phyloP scores from a whole-genome alignment of 2,888 invertebrate genomes.

The Epinotia nisella region DNA sequence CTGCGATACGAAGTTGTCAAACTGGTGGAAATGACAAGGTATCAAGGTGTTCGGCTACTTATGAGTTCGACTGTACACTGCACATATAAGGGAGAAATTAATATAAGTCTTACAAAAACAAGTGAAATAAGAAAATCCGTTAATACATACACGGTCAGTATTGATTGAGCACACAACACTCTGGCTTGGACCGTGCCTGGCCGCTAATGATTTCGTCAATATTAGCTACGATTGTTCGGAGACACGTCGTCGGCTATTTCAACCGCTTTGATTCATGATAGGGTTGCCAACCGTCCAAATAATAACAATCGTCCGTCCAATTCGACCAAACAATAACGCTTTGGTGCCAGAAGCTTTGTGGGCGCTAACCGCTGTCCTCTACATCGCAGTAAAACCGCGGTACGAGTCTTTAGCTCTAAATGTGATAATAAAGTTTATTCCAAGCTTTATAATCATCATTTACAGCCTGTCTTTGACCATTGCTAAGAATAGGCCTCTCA shows the following conservation, averaged over 20 bases:
- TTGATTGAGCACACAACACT: constrained; percentile 12
- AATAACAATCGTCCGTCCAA: neutral
- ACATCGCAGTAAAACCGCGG: too few relatives aligned
- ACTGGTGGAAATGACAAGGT: too few relatives aligned
- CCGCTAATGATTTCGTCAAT: constrained; percentile 20
- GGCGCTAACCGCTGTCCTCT: too few relatives aligned
- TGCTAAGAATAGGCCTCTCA: too few relatives aligned
- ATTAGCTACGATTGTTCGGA: constrained; percentile 5
- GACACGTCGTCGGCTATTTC: neutral
- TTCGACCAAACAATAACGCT: neutral
- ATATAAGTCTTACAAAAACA: neutral
- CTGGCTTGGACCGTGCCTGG: constrained; percentile 4
- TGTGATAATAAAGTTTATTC: too few relatives aligned
- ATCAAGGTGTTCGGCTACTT: too few relatives aligned
- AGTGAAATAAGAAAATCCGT: neutral
- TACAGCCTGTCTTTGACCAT: too few relatives aligned
- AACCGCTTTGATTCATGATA: neutral
- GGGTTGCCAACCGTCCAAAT: neutral
- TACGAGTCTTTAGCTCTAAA: too few relatives aligned
- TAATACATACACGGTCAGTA: constrained; percentile 1
- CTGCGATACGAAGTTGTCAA: too few relatives aligned
- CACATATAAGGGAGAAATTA: too few relatives aligned
- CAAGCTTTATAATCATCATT: too few relatives aligned
- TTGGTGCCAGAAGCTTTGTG: neutral
- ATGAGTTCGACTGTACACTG: too few relatives aligned